Percentiles rank a stretch among this genome's conserved stretches.
phyloP scores from a whole-genome alignment of 1,140 invertebrate species.

The Yoshiicerus persimilis region DNA sequence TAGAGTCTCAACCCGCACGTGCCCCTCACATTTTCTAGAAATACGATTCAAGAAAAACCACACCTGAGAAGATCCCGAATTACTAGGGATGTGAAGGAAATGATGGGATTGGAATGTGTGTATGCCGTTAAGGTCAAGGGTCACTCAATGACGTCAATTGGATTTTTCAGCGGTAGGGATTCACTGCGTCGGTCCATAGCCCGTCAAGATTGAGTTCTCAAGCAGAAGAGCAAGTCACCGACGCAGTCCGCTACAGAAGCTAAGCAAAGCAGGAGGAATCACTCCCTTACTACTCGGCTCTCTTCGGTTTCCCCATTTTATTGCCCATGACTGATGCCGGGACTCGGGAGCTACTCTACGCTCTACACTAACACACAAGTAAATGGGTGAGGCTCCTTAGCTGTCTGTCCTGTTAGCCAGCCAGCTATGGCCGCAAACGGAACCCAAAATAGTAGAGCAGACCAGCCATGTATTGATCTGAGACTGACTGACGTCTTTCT shows the following conservation, averaged over 20 bases:
- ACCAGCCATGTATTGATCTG: conserved; percentile 35
- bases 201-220: background rate
- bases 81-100: background rate
- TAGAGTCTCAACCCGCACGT: conserved; percentile 1
- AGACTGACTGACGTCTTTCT: conserved; percentile 39
- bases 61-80: conserved; percentile 25
- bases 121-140: conserved; percentile 39
- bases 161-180: conserved; percentile 10
- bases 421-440: conserved; percentile 16
- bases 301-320: background rate
- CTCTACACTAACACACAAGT: background rate
- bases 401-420: background rate
- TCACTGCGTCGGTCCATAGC: conserved; percentile 28
- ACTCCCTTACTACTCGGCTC: background rate
- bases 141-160: conserved; percentile 39
- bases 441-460: background rate
- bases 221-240: background rate
- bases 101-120: conserved; percentile 8
- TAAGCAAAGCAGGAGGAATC: conserved; percentile 6
- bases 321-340: conserved; percentile 12
- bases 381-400: conserved; percentile 14
- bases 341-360: background rate
- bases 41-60: background rate
- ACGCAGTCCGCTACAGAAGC: background rate
- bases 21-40: conserved; percentile 29